Evolutionary conservation across 2,113 vertebrate genomes (phyloP), one percentile per base, ranked within the genome.

Genomic region (Megaceryle torquata): DNA sequence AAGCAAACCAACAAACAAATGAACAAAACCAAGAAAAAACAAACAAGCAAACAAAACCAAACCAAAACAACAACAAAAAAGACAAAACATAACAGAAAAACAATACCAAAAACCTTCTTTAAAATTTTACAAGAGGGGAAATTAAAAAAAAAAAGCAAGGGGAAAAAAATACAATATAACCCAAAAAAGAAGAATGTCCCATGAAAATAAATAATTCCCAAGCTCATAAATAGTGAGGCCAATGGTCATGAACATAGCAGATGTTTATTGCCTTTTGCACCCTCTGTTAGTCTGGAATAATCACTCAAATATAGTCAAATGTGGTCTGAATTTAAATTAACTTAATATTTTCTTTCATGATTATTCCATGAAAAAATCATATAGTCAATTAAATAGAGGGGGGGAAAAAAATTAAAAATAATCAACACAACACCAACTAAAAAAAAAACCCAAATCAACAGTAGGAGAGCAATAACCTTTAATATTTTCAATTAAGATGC

Each of bases 401-500:
- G 92, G 72, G 54, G 16, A 86, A 13, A 22, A 15, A 22, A 29
- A 16, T 18, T 28, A 35, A 43, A 83, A 77, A 77, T 70, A 89
- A 46, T 5, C 13, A 20, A 31, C 20, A 16, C 18, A 57, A 57
- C 28, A 57, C 21, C 18, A 59, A 17, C 2, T 44, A 64, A 75
- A 46, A 60, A 84, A 94, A 96, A 93, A 94, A 87, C 18, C 31
- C 31, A 81, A 51, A 51, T 25, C 24, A 51, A 3, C 91, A 97
- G 95, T 96, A 97, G 95, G 97, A 98, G 86, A 98, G 97, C 96
- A 97, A 98, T 97, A 97, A 96, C 96, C 95, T 97, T 98, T 98
- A 98, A 98, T 98, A 98, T 98, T 98, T 98, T 98, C 97, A 98
- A 98, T 98, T 98, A 98, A 98, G 97, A 98, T 98, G 97, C 97